These are phyloP conservation scores for Mastigias papua DNA, from an alignment of 30 jellyfish, hydroid and myxozoan species.

Conservation along the genomic window DNA sequence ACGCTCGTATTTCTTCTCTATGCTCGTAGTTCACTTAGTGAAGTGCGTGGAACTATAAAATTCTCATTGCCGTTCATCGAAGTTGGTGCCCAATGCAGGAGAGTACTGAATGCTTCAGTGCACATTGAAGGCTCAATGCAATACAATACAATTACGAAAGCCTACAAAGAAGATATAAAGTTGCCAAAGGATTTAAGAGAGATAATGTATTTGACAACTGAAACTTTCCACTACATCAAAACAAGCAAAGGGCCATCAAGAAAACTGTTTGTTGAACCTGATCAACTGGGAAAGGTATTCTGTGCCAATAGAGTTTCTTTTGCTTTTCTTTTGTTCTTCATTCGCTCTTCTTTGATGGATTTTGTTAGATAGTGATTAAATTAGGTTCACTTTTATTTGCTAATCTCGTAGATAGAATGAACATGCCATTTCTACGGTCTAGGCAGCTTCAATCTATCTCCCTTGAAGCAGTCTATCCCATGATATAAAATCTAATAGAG, in stretches of 20 bases:
- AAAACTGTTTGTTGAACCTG: conserved; percentile 24
- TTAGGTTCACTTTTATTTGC: no score
- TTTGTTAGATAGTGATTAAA: no score
- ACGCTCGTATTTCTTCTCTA: neutral
- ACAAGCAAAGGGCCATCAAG: conserved; percentile 42
- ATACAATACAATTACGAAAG: conserved; percentile 36
- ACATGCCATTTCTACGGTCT: no score
- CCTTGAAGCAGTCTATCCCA: no score
- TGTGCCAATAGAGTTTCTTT: neutral
- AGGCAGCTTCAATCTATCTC: no score
- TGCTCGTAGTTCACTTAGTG: conserved; percentile 34
- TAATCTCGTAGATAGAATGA: no score
- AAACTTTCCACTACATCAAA: conserved; percentile 57
- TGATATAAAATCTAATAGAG: no score
- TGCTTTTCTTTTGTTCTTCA: no score
- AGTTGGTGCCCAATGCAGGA: conserved; percentile 58
- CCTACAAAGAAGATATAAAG: conserved; percentile 12
- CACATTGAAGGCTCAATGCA: conserved; percentile 31
- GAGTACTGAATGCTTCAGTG: conserved; percentile 44
- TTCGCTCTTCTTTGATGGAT: no score
- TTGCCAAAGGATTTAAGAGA: conserved; percentile 63
- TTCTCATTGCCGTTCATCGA: conserved; percentile 69
- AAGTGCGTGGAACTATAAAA: conserved; percentile 53
- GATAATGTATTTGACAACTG: conserved; percentile 8
- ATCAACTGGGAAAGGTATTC: conserved; percentile 60